A percentile compares a stretch with the other conserved stretches of the same genome.
These are phyloP conservation scores for Congeria kusceri DNA, from an alignment of 2,888 invertebrate genomes.

Conservation along the genomic window DNA sequence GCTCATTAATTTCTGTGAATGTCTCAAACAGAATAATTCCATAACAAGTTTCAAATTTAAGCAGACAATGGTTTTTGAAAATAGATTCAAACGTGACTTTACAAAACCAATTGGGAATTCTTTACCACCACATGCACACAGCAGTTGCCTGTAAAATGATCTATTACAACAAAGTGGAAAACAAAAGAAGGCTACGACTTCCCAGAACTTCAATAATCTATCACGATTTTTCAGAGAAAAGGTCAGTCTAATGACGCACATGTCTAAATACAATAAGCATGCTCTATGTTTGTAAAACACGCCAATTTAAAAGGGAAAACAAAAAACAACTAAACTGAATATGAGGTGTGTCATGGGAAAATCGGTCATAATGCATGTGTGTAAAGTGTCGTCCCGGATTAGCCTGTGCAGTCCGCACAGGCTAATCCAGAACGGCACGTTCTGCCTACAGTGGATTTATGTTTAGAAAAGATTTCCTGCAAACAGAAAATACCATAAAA, in stretches of 20 bases:
- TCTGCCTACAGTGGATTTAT: too few species aligned
- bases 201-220: constrained; percentile 57
- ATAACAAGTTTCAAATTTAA: neutral
- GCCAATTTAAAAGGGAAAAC: constrained; percentile 1
- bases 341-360: too few species aligned
- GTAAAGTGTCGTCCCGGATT: too few species aligned
- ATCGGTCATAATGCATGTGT: too few species aligned
- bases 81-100: too few species aligned
- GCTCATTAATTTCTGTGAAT: neutral
- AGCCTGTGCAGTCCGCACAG: too few species aligned
- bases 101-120: too few species aligned
- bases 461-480: too few species aligned
- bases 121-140: neutral
- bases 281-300: neutral
- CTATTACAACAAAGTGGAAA: constrained; percentile 67
- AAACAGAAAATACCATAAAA: too few species aligned
- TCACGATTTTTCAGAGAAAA: neutral
- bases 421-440: too few species aligned
- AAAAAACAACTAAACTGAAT: neutral
- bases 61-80: neutral
- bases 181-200: constrained; percentile 48
- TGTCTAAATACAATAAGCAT: constrained; percentile 7
- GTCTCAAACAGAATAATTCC: neutral
- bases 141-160: constrained; percentile 19
- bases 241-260: neutral